A percentile compares a stretch with the other conserved stretches of the same genome.
phyloP scores from a whole-genome alignment of 2,888 invertebrate species.

The Oasisia sp. region DNA sequence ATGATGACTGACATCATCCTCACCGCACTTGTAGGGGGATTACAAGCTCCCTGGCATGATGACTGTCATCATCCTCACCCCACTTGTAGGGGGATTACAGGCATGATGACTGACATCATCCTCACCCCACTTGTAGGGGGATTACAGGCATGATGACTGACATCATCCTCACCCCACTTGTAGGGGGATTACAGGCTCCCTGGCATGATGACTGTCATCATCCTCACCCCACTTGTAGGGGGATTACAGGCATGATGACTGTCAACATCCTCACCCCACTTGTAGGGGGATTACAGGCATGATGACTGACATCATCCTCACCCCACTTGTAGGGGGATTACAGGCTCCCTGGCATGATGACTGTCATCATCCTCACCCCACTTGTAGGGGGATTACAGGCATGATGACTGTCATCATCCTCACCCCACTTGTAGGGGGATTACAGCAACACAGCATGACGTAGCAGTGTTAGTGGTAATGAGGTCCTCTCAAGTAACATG shows the following conservation, averaged over 20 bases:
- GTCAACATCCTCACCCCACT: neutral
- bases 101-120: neutral
- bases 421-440: too few species aligned
- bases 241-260: neutral
- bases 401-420: neutral
- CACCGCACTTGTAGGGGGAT: too few species aligned
- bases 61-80: neutral
- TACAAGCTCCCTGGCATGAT: neutral
- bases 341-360: neutral
- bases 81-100: too few species aligned
- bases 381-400: neutral
- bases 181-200: neutral
- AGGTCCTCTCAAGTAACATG: neutral
- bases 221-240: too few species aligned
- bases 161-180: neutral
- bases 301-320: neutral
- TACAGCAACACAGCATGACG: neutral
- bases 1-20: neutral
- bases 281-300: neutral
- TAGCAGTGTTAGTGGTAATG: neutral
- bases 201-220: neutral
- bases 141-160: neutral
- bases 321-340: too few species aligned
- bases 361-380: neutral
- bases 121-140: too few species aligned